A percentile compares a stretch with the other conserved stretches of the same genome.
Conservation (phyloP, 2,888 invertebrate species). For the Seladonia tumulorum region DNA sequence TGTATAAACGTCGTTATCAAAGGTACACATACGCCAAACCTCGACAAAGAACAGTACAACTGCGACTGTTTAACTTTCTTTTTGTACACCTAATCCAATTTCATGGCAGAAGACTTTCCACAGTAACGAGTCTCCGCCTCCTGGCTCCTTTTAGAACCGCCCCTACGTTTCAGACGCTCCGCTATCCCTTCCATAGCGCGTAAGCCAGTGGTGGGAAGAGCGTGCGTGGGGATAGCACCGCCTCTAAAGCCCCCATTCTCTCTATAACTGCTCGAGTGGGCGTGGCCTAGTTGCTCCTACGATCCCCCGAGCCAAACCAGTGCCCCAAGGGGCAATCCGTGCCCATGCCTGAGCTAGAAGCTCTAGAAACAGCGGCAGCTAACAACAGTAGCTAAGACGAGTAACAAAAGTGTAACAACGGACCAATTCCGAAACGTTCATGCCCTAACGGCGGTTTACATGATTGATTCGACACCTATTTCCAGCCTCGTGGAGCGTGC, state of each 20-base stretch:
- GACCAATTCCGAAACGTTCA: neutral
- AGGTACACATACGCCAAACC: neutral
- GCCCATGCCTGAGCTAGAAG: slow-evolving; percentile 1
- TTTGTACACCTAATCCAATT: neutral
- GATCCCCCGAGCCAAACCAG: neutral
- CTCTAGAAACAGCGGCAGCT: neutral
- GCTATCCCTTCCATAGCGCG: neutral
- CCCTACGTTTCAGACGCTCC: neutral
- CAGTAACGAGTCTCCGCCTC: neutral
- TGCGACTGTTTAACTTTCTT: neutral
- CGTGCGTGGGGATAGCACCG: neutral
- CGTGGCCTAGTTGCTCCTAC: neutral
- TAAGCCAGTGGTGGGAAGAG: neutral
- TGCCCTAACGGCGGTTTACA: neutral
- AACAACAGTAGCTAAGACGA: neutral
- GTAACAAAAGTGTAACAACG: slow-evolving; percentile 15
- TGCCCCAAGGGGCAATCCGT: neutral
- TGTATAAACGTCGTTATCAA: neutral
- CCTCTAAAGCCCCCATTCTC: neutral
- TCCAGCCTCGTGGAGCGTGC: slow-evolving; percentile 1
- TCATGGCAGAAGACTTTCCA: neutral
- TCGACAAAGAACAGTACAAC: neutral
- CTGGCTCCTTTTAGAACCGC: neutral
- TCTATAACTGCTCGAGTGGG: neutral
- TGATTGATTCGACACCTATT: neutral